Evolutionary conservation across 2,797 vertebrate species (phyloP), one percentile per base, ranked within the genome.

Genomic region (Lagodon rhomboides): DNA sequence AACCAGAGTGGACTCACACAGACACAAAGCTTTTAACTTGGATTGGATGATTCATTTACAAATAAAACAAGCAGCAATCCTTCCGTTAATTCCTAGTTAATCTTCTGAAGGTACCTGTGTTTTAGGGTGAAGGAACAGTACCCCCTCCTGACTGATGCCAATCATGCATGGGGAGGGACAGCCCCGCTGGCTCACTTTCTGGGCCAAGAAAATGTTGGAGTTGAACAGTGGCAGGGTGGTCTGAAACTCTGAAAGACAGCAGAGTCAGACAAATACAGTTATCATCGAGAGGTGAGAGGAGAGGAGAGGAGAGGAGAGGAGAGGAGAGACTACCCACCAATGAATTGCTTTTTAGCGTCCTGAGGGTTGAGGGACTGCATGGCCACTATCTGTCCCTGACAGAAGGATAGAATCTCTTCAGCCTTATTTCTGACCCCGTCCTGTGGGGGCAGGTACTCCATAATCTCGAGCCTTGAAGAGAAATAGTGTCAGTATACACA

Each of bases 211-310:
- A 16, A 85, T 73, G 3, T 84, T 96, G 69, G 95, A 96, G 74
- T 97, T 96, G 73, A 98, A 99, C 83, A 97, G 90, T 11, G 95
- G 96, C 73, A 96, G 68, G 50, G 75, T 80, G 34, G 90, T 92
- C 27, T 94, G 13, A 0, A 88, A 63, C 73, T 96, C 98, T 99
- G 91, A 9, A 80, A 80, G 43, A 44, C 12, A 16, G 43, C 12
- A 44, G 25, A 41, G 46, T 73, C 18, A 83, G 12, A 75, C 17
- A 50, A 54, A 68, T 25, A 55, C 12, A 27, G 9, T 25, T 43
- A 41, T 23, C 8, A 63, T 25, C 20, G 1, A 58, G 23, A 59
- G 5, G 46, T 4, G 3, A 49, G 1, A 64, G 17, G 51, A 61
- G 18, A 68, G 1, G 7, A 58, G 22, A 50, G 12, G 22, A 51